A percentile compares a stretch with the other conserved stretches of the same genome.
These are phyloP conservation scores for Pogonocherus hispidulus DNA, from an alignment of 2,888 invertebrate genomes.

Conservation along the genomic window DNA sequence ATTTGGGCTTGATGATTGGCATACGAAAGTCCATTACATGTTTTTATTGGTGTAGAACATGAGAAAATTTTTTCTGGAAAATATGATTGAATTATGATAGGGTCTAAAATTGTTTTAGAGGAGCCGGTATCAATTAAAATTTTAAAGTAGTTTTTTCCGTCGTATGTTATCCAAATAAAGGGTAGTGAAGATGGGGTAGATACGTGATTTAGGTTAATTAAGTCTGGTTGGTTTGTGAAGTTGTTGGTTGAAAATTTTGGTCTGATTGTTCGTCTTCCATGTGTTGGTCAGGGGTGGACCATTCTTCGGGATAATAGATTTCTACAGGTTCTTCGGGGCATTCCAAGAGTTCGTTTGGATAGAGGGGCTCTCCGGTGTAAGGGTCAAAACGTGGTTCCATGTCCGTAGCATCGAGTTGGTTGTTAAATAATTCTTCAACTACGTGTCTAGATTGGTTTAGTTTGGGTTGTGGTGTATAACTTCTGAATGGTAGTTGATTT, in stretches of 20 bases:
- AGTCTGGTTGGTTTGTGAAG: slow-evolving; percentile 5
- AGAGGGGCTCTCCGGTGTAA: slow-evolving; percentile 13
- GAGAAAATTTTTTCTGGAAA: slow-evolving; percentile 8
- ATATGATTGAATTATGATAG: slow-evolving; percentile 13
- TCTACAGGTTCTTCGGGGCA: not conserved
- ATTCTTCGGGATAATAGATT: not conserved
- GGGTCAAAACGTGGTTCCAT: slow-evolving; percentile 5
- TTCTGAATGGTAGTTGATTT: not conserved
- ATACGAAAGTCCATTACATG: slow-evolving; percentile 21
- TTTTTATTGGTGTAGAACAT: slow-evolving; percentile 15
- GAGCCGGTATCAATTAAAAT: slow-evolving; percentile 20
- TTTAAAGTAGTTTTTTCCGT: slow-evolving; percentile 21
- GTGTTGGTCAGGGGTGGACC: slow-evolving; percentile 3
- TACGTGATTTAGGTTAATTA: slow-evolving; percentile 17
- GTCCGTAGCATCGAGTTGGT: slow-evolving; percentile 1
- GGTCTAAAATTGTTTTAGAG: slow-evolving; percentile 21
- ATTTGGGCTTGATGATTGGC: slow-evolving; percentile 9
- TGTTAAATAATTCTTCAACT: slow-evolving; percentile 13
- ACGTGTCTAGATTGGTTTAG: not conserved
- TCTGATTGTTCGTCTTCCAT: slow-evolving; percentile 6
- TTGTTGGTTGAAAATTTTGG: slow-evolving; percentile 2
- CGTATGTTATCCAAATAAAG: slow-evolving; percentile 10
- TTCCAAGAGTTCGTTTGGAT: slow-evolving; percentile 1
- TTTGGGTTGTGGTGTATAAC: slow-evolving; percentile 7
- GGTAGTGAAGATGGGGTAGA: slow-evolving; percentile 17